phyloP scores from a whole-genome alignment of 2,113 vertebrate genomes.

The Dasypus novemcinctus region DNA sequence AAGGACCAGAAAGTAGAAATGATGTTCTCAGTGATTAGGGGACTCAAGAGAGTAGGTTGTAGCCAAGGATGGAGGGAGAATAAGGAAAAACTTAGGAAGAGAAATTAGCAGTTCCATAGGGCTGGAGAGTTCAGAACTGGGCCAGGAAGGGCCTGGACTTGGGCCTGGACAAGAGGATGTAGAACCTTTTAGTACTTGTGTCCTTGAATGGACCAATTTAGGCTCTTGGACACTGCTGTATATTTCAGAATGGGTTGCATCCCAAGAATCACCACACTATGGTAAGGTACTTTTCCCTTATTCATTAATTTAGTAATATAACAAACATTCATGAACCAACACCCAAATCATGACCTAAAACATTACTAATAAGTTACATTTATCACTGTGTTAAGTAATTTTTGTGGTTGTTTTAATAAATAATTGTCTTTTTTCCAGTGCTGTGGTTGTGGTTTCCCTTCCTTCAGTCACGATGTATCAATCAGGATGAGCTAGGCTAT shows the following conservation, averaged over 20 bases:
- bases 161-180: background rate
- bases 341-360: background rate
- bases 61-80: background rate
- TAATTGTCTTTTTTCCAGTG: constrained; percentile 5
- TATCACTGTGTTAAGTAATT: constrained; percentile 20
- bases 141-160: background rate
- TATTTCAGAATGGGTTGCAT: constrained; percentile 11
- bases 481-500: constrained; percentile 4
- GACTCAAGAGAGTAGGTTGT: background rate
- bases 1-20: background rate
- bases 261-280: background rate
- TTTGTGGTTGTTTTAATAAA: constrained; percentile 3
- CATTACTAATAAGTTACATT: background rate
- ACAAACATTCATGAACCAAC: background rate
- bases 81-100: background rate
- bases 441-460: constrained; percentile 5
- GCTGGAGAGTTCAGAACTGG: background rate
- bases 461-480: background rate
- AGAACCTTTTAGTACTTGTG: background rate
- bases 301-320: constrained; percentile 16
- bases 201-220: background rate
- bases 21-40: background rate
- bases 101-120: background rate
- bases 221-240: background rate
- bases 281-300: background rate